Evolutionary conservation across 2,113 vertebrate genomes (phyloP).

Genomic region (Rhipidura dahli): DNA sequence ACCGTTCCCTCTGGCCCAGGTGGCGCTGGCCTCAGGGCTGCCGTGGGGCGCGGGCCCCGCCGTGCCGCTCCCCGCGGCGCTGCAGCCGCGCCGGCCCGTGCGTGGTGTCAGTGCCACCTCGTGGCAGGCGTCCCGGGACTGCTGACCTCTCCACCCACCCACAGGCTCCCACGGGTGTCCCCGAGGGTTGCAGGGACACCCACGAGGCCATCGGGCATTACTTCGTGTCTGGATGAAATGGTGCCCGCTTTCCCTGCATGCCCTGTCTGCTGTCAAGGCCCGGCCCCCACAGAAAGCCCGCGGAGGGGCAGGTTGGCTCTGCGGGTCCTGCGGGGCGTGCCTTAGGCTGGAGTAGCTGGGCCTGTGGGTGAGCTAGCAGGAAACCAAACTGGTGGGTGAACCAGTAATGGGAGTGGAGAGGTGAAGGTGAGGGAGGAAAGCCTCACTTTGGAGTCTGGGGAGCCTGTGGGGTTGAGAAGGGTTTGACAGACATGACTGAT

Average conservation of each 20-base stretch:
- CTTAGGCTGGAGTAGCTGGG: background rate
- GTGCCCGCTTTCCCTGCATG: background rate
- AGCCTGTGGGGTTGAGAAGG: background rate
- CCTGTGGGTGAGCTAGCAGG: background rate
- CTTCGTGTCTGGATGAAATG: fast-evolving
- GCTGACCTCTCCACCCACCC: background rate
- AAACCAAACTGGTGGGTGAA: background rate
- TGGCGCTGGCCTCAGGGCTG: background rate
- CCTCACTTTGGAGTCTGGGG: background rate
- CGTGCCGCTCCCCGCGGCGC: background rate
- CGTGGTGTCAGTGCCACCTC: slow-evolving; percentile 2
- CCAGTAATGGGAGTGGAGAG: background rate
- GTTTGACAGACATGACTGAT: background rate
- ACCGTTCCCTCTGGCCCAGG: background rate
- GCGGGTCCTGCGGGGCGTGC: fast-evolving
- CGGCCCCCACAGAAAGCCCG: background rate
- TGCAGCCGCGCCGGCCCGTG: background rate
- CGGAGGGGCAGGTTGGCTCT: background rate
- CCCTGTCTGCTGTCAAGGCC: background rate
- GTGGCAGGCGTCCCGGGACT: background rate
- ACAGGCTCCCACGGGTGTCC: background rate
- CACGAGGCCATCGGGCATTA: fast-evolving
- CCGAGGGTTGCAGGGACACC: fast-evolving
- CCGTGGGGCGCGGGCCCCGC: background rate
- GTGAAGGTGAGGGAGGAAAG: background rate